Evolutionary conservation across 1,140 invertebrate species (phyloP).

Genomic region (Euura saliciscinereae): DNA sequence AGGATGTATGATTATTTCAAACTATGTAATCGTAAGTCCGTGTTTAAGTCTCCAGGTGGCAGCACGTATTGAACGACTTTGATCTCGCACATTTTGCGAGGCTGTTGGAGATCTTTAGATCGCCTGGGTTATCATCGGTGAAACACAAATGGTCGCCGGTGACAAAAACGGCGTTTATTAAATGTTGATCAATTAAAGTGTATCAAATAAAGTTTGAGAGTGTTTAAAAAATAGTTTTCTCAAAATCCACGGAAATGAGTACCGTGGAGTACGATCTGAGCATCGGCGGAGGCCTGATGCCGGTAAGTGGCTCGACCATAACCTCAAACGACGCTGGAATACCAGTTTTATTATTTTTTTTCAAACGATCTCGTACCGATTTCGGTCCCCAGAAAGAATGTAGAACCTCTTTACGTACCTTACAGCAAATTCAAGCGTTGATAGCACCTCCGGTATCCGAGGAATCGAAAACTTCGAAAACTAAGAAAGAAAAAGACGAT

Average conservation of each 20-base stretch:
- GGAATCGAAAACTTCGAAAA: slow-evolving; percentile 61
- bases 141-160: background rate
- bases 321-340: background rate
- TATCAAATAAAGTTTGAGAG: too few species aligned
- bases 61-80: too few species aligned
- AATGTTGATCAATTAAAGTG: background rate
- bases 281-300: slow-evolving; percentile 71
- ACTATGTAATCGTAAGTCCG: too few species aligned
- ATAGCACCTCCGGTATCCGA: slow-evolving; percentile 86
- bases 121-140: background rate
- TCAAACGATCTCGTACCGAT: slow-evolving; percentile 9
- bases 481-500: slow-evolving; percentile 67
- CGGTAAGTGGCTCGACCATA: slow-evolving; percentile 58
- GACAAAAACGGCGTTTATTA: background rate
- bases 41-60: too few species aligned
- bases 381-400: slow-evolving; percentile 24
- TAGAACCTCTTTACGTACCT: slow-evolving; percentile 17
- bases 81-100: too few species aligned
- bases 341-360: slow-evolving; percentile 12
- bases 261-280: slow-evolving; percentile 67
- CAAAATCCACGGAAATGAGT: slow-evolving; percentile 45
- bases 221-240: background rate
- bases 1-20: too few species aligned
- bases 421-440: slow-evolving; percentile 85
- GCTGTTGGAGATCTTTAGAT: too few species aligned